Percentiles rank a stretch among this genome's conserved stretches.
These are phyloP conservation scores for Calliopum simillimum DNA, from an alignment of 2,888 invertebrate genomes.

Conservation along the genomic window DNA sequence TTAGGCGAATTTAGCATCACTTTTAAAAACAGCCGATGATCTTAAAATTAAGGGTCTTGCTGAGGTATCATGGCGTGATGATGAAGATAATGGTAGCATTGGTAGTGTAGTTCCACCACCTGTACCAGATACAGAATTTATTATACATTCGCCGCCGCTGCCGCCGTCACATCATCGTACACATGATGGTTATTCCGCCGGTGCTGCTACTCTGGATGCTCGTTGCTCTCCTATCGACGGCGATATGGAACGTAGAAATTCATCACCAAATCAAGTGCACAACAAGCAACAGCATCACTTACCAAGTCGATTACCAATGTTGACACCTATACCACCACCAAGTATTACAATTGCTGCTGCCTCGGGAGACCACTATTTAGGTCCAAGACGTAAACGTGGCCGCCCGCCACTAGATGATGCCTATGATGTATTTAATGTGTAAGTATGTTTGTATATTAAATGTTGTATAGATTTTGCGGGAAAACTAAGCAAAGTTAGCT, in stretches of 20 bases:
- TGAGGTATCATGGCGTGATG: conserved; percentile 87
- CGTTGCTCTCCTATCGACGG: conserved; percentile 39
- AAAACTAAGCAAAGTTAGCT: background rate
- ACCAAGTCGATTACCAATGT: conserved; percentile 56
- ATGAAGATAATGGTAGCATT: conserved; percentile 54
- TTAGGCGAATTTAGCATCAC: conserved; percentile 86
- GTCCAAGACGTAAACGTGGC: conserved; percentile 74
- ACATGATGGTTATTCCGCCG: conserved; percentile 1
- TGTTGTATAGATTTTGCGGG: background rate
- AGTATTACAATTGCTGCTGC: conserved; percentile 42
- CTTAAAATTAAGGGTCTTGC: conserved; percentile 91
- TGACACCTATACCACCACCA: conserved; percentile 59
- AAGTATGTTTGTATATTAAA: conserved; percentile 45
- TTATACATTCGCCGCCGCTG: conserved; percentile 51
- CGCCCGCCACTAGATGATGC: conserved; percentile 75
- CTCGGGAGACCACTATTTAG: conserved; percentile 51
- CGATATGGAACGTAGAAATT: conserved; percentile 27
- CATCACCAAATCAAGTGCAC: background rate
- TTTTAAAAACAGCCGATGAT: conserved; percentile 92
- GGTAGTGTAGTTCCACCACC: conserved; percentile 54
- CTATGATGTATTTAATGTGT: conserved; percentile 67
- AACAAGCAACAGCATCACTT: conserved; percentile 27
- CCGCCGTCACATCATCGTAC: conserved; percentile 29
- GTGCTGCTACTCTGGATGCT: conserved; percentile 29
- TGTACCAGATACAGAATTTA: conserved; percentile 55